A percentile compares a stretch with the other conserved stretches of the same genome.
phyloP scores from a whole-genome alignment of 2,888 invertebrate genomes.

The Tachystola acroxantha region DNA sequence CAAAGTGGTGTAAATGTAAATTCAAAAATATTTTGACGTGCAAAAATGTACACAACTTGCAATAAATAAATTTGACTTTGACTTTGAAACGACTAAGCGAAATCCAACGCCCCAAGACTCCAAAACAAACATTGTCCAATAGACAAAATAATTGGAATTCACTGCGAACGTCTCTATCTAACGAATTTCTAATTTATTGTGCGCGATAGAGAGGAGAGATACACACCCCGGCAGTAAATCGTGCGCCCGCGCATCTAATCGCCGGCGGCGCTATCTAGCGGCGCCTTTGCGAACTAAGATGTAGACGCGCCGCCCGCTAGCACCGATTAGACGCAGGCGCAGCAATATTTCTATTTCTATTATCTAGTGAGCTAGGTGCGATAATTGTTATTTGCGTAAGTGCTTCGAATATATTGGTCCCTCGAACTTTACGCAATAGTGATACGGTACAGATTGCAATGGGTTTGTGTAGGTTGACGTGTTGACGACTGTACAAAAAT shows the following conservation, averaged over 20 bases:
- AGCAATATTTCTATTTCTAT: constrained; percentile 48
- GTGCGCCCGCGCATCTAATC: constrained; percentile 68
- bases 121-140: constrained; percentile 13
- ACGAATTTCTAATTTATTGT: constrained; percentile 76
- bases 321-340: constrained; percentile 18
- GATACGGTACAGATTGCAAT: too few species aligned
- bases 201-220: constrained; percentile 42
- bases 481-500: too few species aligned
- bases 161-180: constrained; percentile 67
- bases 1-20: too few species aligned
- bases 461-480: too few species aligned
- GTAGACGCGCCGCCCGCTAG: constrained; percentile 49
- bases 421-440: too few species aligned
- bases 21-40: too few species aligned
- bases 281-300: constrained; percentile 68
- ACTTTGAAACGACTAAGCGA: not conserved
- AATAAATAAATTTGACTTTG: too few species aligned
- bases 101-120: not conserved
- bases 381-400: constrained; percentile 29
- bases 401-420: not conserved
- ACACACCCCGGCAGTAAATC: constrained; percentile 61
- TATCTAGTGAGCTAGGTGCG: constrained; percentile 47
- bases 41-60: too few species aligned
- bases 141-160: constrained; percentile 67
- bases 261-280: constrained; percentile 63